phyloP scores from a whole-genome alignment of 2,888 invertebrate species.

The Apamea sordens region DNA sequence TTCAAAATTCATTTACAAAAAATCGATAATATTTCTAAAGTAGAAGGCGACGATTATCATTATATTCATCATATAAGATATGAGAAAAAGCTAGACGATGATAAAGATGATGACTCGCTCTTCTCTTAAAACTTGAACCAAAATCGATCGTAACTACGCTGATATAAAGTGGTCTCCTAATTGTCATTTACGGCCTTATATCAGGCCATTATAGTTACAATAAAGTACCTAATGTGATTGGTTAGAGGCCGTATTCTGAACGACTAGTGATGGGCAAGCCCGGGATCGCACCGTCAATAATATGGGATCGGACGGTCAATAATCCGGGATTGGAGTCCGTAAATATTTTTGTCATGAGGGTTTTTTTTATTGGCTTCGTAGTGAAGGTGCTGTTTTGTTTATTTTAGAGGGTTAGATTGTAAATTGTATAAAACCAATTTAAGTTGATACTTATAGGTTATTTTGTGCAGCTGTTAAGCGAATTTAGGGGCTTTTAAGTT shows the following conservation, averaged over 20 bases:
- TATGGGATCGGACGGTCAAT: conserved; percentile 42
- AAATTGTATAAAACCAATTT: not conserved
- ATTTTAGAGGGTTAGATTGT: not conserved
- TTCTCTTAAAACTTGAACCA: conserved; percentile 31
- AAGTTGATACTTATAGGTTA: not conserved
- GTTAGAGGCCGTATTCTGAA: conserved; percentile 51
- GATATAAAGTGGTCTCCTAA: conserved; percentile 64
- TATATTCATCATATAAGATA: too few species aligned
- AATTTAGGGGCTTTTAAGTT: conserved; percentile 1
- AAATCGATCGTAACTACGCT: conserved; percentile 40
- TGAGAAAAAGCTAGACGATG: too few species aligned
- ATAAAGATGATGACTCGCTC: conserved; percentile 22
- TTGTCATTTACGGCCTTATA: conserved; percentile 66
- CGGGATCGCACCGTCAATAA: conserved; percentile 44
- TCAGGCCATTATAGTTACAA: conserved; percentile 62
- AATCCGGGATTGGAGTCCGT: conserved; percentile 43
- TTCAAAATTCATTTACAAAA: too few species aligned
- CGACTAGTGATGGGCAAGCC: conserved; percentile 58
- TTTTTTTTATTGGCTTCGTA: conserved; percentile 18
- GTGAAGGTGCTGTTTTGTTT: not conserved
- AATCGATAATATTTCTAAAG: too few species aligned
- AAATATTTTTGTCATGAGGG: conserved; percentile 42
- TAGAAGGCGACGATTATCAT: too few species aligned
- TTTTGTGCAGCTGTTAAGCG: not conserved
- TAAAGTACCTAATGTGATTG: conserved; percentile 68